phyloP scores from a whole-genome alignment of 2,888 invertebrate species.

The Cactoblastis cactorum region DNA sequence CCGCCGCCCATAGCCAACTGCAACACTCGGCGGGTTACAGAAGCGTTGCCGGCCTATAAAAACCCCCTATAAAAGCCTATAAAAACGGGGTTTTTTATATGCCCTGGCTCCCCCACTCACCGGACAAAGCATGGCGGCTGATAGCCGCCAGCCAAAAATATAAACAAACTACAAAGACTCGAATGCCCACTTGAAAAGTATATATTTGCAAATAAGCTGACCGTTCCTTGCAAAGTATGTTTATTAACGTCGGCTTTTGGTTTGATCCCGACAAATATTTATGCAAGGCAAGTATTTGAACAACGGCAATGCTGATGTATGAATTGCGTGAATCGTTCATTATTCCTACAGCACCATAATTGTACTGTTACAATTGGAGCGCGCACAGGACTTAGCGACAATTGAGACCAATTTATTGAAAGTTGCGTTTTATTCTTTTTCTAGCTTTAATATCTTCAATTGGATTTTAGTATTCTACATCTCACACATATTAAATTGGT shows the following conservation, averaged over 20 bases:
- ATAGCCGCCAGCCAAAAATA: too few relatives aligned
- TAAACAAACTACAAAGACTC: too few relatives aligned
- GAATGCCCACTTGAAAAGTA: not conserved
- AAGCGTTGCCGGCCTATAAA: too few relatives aligned
- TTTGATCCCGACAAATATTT: conserved; percentile 8
- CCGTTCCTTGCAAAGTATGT: not conserved
- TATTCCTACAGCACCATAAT: conserved; percentile 13
- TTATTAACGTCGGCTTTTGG: conserved; percentile 8
- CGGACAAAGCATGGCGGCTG: too few relatives aligned
- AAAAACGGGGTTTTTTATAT: too few relatives aligned
- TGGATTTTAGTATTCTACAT: too few relatives aligned
- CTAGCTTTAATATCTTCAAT: too few relatives aligned
- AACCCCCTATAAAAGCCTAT: too few relatives aligned
- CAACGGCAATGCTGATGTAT: not conserved
- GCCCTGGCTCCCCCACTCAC: too few relatives aligned
- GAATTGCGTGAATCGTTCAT: conserved; percentile 9
- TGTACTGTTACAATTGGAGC: not conserved
- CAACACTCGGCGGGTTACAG: too few relatives aligned
- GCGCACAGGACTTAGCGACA: not conserved
- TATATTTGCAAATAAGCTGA: not conserved
- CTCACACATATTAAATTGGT: too few relatives aligned
- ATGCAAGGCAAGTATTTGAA: conserved; percentile 7
- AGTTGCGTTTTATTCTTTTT: not conserved
- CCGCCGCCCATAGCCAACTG: too few relatives aligned
- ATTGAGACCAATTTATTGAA: not conserved